Conservation (phyloP, 2,888 invertebrate genomes). For the Sericinus montela region DNA sequence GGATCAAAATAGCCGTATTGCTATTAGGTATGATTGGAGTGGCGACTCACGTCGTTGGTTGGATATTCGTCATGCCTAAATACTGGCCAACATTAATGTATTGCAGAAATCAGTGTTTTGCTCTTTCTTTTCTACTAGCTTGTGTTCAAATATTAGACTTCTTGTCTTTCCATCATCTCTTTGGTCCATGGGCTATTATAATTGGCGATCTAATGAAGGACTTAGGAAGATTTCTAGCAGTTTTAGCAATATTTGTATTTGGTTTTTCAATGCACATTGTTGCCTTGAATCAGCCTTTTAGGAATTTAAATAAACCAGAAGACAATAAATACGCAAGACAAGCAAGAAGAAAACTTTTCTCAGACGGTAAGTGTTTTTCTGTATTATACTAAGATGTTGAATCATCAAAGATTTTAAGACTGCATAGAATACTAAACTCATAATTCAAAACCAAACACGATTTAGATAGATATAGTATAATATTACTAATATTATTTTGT, state of each 20-base stretch:
- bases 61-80: conserved; percentile 82
- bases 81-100: conserved; percentile 95
- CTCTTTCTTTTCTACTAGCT: conserved; percentile 94
- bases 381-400: conserved; percentile 6
- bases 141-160: conserved; percentile 99
- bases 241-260: conserved; percentile 97
- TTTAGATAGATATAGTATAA: too few relatives aligned
- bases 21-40: conserved; percentile 95
- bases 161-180: conserved; percentile 98
- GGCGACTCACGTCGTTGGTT: conserved; percentile 91
- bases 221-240: conserved; percentile 97
- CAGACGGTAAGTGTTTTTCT: conserved; percentile 83
- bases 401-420: neutral
- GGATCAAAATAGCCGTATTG: conserved; percentile 93
- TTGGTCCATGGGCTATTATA: conserved; percentile 99
- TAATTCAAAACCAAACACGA: too few relatives aligned
- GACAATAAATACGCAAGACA: conserved; percentile 79
- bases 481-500: too few relatives aligned
- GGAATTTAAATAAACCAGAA: conserved; percentile 82
- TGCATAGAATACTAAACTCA: too few relatives aligned
- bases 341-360: conserved; percentile 79
- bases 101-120: conserved; percentile 97
- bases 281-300: conserved; percentile 96
- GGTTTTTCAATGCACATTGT: conserved; percentile 99
- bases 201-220: conserved; percentile 97